Percentiles rank a stretch among this genome's conserved stretches.
phyloP scores from a whole-genome alignment of 2,113 vertebrate genomes.

The Actenoides lindsayi region DNA sequence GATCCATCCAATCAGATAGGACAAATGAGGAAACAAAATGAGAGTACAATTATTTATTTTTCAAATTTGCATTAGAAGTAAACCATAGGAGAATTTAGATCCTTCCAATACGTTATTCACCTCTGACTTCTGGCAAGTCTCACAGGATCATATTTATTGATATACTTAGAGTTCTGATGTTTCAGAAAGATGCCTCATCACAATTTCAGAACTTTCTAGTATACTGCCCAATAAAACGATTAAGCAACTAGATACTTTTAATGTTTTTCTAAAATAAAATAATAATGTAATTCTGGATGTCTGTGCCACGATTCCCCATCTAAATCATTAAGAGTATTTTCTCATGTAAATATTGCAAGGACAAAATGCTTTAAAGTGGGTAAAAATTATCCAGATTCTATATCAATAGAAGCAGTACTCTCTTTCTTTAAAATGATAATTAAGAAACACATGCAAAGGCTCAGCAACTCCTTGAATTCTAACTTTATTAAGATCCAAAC shows the following conservation, averaged over 20 bases:
- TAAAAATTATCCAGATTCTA: neutral
- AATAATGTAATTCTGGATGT: neutral
- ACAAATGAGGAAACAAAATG: neutral
- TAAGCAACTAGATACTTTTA: neutral
- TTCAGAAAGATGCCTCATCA: neutral
- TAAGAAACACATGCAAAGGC: neutral
- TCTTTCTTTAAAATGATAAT: neutral
- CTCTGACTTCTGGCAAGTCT: neutral
- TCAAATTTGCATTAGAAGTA: neutral
- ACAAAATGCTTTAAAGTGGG: neutral
- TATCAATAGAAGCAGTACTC: neutral
- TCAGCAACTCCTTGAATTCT: neutral
- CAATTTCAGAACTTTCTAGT: neutral
- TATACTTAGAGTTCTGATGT: neutral
- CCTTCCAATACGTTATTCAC: neutral
- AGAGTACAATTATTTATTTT: neutral
- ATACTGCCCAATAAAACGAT: neutral
- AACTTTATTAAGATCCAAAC: neutral
- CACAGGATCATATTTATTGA: neutral
- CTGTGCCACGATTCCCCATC: neutral
- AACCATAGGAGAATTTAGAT: neutral
- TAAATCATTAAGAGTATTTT: neutral
- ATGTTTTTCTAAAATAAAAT: neutral
- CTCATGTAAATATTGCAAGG: neutral
- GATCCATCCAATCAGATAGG: neutral